Percentiles rank a stretch among this genome's conserved stretches.
Conservation (phyloP, 2,797 vertebrate species). For the Pangasius sanitwongsei region DNA sequence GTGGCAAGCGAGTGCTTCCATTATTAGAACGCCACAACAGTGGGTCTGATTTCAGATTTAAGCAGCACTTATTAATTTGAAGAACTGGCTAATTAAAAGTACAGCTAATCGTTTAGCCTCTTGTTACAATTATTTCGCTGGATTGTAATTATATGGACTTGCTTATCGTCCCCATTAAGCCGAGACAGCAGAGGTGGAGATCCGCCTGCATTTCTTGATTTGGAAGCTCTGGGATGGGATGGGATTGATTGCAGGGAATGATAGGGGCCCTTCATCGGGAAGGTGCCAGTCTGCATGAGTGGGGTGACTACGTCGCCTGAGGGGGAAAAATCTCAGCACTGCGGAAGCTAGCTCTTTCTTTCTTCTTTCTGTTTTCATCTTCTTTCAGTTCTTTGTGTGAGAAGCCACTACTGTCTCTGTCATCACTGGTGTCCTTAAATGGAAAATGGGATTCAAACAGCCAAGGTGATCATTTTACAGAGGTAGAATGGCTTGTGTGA, state of each 20-base stretch:
- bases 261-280: conserved; percentile 34
- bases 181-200: conserved; percentile 66
- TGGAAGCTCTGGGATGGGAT: conserved; percentile 41
- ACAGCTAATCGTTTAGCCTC: conserved; percentile 86
- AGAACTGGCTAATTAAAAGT: conserved; percentile 87
- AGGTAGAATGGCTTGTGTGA: neutral
- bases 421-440: neutral
- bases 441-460: neutral
- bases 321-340: conserved; percentile 22
- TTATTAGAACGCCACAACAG: conserved; percentile 76
- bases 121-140: conserved; percentile 82
- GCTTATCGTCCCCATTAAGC: conserved; percentile 84
- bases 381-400: neutral
- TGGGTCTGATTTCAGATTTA: conserved; percentile 81
- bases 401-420: neutral
- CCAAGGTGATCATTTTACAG: neutral
- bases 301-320: conserved; percentile 31
- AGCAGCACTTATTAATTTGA: conserved; percentile 88
- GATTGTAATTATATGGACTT: conserved; percentile 85
- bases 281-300: conserved; percentile 31
- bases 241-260: conserved; percentile 43
- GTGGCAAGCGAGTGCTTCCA: conserved; percentile 74
- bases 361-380: conserved; percentile 15
- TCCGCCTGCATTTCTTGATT: conserved; percentile 41
- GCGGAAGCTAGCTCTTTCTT: neutral